Evolutionary conservation across 2,113 vertebrate species (phyloP).

Genomic region (Oryctolagus cuniculus): mOryCun1.1 NC_091432.1:89676501-89677000

Average conservation of each 20-base stretch:
- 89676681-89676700: neutral
- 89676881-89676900: neutral
- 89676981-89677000: neutral
- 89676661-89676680: neutral
- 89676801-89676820: neutral
- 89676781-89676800: neutral
- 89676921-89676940: neutral
- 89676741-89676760: neutral
- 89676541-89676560: too few relatives aligned
- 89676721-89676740: neutral
- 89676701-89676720: neutral
- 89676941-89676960: neutral
- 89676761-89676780: neutral
- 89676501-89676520: too few relatives aligned
- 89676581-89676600: too few relatives aligned
- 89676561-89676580: too few relatives aligned
- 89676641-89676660: neutral
- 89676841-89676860: neutral
- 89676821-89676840: neutral
- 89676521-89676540: too few relatives aligned
- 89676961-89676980: neutral
- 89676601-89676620: neutral
- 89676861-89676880: conserved; percentile 6
- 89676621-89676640: conserved; percentile 22
- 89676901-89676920: neutral